Evolutionary conservation across 2,797 vertebrate genomes (phyloP).

Genomic region (Podargus strigoides): DNA sequence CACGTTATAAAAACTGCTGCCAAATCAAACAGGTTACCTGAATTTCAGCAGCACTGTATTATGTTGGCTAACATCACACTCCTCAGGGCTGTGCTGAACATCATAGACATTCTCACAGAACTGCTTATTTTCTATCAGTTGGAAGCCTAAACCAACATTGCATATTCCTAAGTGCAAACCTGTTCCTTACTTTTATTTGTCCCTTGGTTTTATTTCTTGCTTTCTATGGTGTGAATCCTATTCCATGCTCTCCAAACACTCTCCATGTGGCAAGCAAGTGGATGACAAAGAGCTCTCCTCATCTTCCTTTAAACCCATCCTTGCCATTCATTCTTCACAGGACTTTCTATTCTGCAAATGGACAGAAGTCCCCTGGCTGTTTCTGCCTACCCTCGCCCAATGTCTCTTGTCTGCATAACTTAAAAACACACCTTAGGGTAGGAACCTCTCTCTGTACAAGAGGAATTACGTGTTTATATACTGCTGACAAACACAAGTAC

Average conservation of each 20-base stretch:
- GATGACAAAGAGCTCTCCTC: background rate
- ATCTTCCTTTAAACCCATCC: background rate
- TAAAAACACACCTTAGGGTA: background rate
- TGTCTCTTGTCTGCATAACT: background rate
- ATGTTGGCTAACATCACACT: background rate
- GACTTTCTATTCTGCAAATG: background rate
- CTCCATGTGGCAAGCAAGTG: background rate
- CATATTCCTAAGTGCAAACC: background rate
- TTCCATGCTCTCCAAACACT: background rate
- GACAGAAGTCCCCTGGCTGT: constrained; percentile 9
- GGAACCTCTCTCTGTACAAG: background rate
- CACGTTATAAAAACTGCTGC: background rate
- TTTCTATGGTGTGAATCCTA: background rate
- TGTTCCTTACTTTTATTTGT: background rate
- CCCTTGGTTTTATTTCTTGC: background rate
- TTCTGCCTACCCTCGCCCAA: background rate
- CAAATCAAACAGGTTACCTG: background rate
- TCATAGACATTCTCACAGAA: background rate
- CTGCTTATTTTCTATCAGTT: background rate
- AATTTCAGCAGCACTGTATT: background rate
- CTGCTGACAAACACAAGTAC: background rate
- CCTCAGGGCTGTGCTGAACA: background rate
- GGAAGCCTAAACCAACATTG: background rate
- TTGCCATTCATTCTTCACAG: background rate
- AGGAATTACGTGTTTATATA: background rate